Evolutionary conservation across 2,888 invertebrate genomes (phyloP), one percentile per base, ranked within the genome.

Genomic region (Caenorhabditis becei): DNA sequence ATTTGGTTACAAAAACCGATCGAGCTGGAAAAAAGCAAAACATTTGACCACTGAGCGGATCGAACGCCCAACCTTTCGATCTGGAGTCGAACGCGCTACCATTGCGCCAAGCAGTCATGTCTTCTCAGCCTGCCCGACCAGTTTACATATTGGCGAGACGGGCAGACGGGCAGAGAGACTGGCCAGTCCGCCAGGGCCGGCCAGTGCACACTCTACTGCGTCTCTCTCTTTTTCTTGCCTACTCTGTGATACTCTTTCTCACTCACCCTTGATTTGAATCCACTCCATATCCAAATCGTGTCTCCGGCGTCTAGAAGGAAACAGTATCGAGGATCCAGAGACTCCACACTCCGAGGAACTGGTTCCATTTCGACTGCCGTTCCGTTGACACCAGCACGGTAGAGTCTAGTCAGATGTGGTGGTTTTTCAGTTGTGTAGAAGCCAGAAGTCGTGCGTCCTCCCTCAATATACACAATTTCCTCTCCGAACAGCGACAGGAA

Each of bases 361-460:
- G 93, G 92, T 16, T 92, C 92, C 49, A 95, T 94, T 0, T 94
- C 93, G 47, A 92, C 87, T 54, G 88, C 75, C 7, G 85, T 86
- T 24, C 89, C 91, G 41, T 87, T 86, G 23, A 90, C 88, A 26
- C 80, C 82, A 1, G 88, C 88, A 5, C 91, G 89, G 72, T 91
- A 91, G 47, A 91, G 79, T 16, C 85, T 59, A 3, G 87, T 89
- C 7, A 83, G 58, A 62, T 89, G 89, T 7, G 77, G 80, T 14
- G 84, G 72, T 77, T 90, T 88, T 67, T 91, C 97, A 20, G 97
- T 95, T 0, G 97, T 96, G 92, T 95, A 98, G 93, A 99, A 99
- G 0, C 98, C 98, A 83, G 97, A 97, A 16, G 96, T 94, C 16
- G 98, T 99, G 85, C 96, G 94, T n/a, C 97, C 97, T 77, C 99